A percentile compares a stretch with the other conserved stretches of the same genome.
Conservation (phyloP, 2,888 invertebrate genomes). For the Pseudococcus viburni region DNA sequence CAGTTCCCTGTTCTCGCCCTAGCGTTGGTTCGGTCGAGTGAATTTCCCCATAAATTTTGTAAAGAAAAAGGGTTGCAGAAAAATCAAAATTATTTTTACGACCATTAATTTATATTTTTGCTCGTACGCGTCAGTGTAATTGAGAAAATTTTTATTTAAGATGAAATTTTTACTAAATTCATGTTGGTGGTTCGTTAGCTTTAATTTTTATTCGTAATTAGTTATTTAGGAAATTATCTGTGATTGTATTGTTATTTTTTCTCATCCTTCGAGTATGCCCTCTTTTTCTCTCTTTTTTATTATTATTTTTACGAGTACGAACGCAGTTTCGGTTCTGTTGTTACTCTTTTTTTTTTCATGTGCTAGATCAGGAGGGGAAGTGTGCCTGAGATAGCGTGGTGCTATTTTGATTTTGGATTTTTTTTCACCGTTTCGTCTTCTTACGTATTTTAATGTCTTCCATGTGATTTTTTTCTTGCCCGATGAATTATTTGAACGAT, state of each 20-base stretch:
- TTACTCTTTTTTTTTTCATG: background rate
- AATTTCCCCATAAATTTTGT: background rate
- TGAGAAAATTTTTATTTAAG: constrained; percentile 32
- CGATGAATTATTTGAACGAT: background rate
- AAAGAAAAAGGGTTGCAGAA: background rate
- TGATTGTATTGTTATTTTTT: constrained; percentile 56
- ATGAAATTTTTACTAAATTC: constrained; percentile 25
- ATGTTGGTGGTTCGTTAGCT: constrained; percentile 56
- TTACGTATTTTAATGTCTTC: background rate
- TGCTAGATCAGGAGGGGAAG: background rate
- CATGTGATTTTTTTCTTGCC: background rate
- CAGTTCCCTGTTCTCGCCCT: background rate
- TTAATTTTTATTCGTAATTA: constrained; percentile 55
- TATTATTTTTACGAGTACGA: background rate
- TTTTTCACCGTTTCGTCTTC: background rate
- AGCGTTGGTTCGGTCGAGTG: background rate
- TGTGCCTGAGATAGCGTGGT: background rate
- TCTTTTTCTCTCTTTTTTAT: background rate
- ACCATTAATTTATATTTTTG: constrained; percentile 55
- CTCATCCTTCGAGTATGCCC: background rate
- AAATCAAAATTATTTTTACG: constrained; percentile 56
- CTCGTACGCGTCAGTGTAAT: constrained; percentile 4
- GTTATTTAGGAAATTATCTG: constrained; percentile 48
- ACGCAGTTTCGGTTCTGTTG: background rate
- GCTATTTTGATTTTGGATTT: background rate